Conservation (phyloP, 2,888 invertebrate genomes). For the Xestoiulus laeticollis region DNA sequence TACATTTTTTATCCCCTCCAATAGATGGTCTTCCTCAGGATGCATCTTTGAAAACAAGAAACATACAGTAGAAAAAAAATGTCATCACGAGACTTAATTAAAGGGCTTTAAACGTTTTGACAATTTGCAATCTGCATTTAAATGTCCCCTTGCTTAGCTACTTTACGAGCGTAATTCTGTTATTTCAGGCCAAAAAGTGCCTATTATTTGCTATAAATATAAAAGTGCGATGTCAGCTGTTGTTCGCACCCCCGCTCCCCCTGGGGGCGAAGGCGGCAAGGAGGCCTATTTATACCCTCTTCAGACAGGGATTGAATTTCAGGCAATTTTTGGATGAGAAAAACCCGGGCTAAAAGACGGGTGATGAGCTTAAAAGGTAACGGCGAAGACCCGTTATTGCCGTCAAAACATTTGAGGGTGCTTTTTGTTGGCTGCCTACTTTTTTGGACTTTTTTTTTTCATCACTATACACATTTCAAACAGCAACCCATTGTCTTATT, state of each 20-base stretch:
- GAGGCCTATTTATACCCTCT: slow-evolving; percentile 11
- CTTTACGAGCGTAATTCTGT: too few species aligned
- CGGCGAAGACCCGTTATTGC: slow-evolving; percentile 45
- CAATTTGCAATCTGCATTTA: too few species aligned
- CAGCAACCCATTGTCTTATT: neutral
- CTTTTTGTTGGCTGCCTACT: neutral
- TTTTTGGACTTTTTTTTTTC: slow-evolving; percentile 35
- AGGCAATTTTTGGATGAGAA: neutral
- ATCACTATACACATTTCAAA: too few species aligned
- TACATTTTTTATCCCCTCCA: too few species aligned
- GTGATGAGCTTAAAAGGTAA: slow-evolving; percentile 45
- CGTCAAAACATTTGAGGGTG: slow-evolving; percentile 39
- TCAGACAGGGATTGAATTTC: slow-evolving; percentile 4
- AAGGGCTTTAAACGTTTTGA: too few species aligned
- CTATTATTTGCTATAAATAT: too few species aligned
- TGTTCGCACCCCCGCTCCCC: neutral
- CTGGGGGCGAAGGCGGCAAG: neutral
- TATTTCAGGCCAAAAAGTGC: too few species aligned
- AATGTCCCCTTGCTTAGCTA: too few species aligned
- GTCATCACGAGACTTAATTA: too few species aligned
- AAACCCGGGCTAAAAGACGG: slow-evolving; percentile 8
- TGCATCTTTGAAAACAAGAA: too few species aligned
- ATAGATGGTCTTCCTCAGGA: too few species aligned
- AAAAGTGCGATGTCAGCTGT: slow-evolving; percentile 20
- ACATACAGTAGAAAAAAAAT: neutral